Percentiles rank a stretch among this genome's conserved stretches.
Conservation (phyloP, 2,797 vertebrate genomes). For the Cygnus olor region DNA sequence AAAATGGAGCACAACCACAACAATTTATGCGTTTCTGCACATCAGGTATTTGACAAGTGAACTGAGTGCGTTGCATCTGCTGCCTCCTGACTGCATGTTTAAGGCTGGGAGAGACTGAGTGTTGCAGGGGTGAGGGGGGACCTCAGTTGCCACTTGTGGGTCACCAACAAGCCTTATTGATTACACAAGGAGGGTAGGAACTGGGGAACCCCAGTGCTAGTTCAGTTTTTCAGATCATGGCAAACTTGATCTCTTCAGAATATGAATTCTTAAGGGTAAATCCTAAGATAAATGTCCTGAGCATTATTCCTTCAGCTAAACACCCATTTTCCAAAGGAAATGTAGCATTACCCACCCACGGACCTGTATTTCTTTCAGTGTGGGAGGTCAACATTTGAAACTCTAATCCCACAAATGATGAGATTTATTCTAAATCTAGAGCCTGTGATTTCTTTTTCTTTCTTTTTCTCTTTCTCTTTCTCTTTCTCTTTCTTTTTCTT, state of each 20-base stretch:
- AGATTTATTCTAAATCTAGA: constrained; percentile 7
- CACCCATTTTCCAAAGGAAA: background rate
- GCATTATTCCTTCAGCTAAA: constrained; percentile 8
- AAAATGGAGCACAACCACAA: background rate
- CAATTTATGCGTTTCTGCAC: background rate
- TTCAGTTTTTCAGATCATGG: background rate
- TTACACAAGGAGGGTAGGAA: background rate
- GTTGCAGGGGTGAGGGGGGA: rapidly evolving
- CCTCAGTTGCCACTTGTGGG: background rate
- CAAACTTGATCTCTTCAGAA: background rate
- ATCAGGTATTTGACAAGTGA: background rate
- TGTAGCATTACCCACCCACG: constrained; percentile 38
- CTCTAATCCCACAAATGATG: constrained; percentile 21
- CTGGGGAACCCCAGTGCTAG: rapidly evolving
- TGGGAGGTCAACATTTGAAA: constrained; percentile 46
- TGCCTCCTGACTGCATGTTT: background rate
- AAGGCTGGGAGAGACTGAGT: background rate
- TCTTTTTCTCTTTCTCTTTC: too few species aligned
- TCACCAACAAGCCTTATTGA: background rate
- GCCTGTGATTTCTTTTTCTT: background rate
- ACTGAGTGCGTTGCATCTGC: background rate
- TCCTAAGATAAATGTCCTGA: background rate
- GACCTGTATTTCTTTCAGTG: constrained; percentile 32
- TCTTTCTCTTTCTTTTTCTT: too few species aligned
- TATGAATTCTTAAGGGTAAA: background rate